These are phyloP conservation scores for Syngnathus rostellatus DNA, from an alignment of 2,797 vertebrate genomes.

Conservation along the genomic window DNA sequence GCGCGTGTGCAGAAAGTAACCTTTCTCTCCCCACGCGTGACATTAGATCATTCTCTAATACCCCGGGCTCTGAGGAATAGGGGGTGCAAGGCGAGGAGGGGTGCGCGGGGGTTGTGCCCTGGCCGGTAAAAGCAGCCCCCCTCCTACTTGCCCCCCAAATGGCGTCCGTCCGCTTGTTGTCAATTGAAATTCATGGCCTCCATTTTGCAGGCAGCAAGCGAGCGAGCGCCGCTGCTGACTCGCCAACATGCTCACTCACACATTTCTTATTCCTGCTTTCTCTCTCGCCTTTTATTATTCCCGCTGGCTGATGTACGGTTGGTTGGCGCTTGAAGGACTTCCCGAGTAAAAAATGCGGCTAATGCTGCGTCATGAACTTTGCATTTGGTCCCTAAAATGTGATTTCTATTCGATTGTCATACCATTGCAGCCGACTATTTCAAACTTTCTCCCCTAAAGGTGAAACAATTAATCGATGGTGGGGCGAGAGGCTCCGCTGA, in stretches of 20 bases:
- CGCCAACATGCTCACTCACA: too few species aligned
- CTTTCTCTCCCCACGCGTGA: constrained; percentile 67
- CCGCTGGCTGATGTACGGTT: too few species aligned
- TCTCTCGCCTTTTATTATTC: too few species aligned
- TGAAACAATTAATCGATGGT: too few species aligned
- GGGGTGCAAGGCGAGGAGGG: constrained; percentile 10
- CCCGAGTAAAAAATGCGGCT: neutral
- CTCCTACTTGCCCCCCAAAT: constrained; percentile 30
- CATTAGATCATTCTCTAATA: constrained; percentile 70
- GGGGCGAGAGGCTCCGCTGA: too few species aligned
- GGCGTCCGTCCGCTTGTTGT: constrained; percentile 56
- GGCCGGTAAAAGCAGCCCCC: constrained; percentile 23
- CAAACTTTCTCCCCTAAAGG: neutral
- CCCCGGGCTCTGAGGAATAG: constrained; percentile 10
- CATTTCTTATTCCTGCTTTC: too few species aligned
- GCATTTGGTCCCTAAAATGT: neutral
- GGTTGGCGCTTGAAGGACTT: neutral
- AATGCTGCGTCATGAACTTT: neutral
- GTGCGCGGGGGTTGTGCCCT: constrained; percentile 25
- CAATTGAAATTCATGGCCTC: constrained; percentile 62
- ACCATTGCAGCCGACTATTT: neutral
- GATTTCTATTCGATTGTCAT: neutral
- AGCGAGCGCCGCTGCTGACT: too few species aligned
- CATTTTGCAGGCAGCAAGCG: neutral
- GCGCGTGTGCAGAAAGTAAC: constrained; percentile 67